Conservation (phyloP, 2,113 vertebrate species). For the Antechinus stuartii region DNA sequence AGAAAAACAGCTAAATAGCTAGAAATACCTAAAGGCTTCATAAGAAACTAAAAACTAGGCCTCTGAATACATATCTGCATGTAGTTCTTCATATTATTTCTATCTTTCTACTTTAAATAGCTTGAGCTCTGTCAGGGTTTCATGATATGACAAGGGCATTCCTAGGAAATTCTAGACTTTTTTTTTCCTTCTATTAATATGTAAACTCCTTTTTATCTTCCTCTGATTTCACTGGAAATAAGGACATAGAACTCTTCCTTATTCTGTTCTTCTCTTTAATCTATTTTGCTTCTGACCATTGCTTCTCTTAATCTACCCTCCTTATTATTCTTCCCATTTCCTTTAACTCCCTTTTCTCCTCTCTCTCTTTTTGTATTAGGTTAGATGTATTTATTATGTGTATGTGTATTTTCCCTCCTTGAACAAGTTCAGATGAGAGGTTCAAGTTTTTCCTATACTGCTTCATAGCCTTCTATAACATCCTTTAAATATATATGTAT, state of each 20-base stretch:
- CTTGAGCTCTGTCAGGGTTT: neutral
- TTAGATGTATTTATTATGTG: too few relatives aligned
- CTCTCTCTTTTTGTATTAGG: too few relatives aligned
- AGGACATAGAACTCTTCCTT: neutral
- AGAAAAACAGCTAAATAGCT: constrained; percentile 53
- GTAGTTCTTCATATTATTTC: neutral
- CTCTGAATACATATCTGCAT: neutral
- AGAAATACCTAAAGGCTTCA: constrained; percentile 49
- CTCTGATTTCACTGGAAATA: neutral
- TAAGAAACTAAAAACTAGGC: neutral
- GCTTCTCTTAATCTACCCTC: too few relatives aligned
- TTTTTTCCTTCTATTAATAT: neutral
- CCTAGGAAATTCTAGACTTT: neutral
- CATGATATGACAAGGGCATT: neutral
- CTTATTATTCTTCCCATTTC: too few relatives aligned
- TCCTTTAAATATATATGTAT: too few relatives aligned
- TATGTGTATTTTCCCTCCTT: too few relatives aligned
- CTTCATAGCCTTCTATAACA: too few relatives aligned
- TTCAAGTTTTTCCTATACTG: too few relatives aligned
- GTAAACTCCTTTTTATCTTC: neutral
- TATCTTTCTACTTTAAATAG: neutral
- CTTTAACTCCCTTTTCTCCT: too few relatives aligned
- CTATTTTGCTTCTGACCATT: too few relatives aligned
- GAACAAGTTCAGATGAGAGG: too few relatives aligned
- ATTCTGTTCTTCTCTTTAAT: neutral